These are phyloP conservation scores for Neostethus bicornis DNA, from an alignment of 2,797 vertebrate genomes.

Conservation along the genomic window DNA sequence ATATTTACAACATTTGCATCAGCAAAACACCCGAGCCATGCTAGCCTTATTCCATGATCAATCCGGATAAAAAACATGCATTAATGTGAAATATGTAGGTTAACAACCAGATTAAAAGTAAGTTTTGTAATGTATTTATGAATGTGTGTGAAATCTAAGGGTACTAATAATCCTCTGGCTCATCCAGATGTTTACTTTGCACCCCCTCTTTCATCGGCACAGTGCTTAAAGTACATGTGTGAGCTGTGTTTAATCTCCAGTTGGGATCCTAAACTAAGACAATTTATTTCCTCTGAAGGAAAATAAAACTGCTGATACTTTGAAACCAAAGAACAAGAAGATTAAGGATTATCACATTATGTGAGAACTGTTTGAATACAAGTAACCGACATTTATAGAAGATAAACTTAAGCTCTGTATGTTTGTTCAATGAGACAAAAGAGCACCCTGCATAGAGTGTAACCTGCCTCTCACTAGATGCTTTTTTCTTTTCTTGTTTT, in stretches of 20 bases:
- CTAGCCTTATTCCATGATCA: not conserved
- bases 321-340: too few relatives aligned
- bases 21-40: not conserved
- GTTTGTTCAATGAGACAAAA: too few relatives aligned
- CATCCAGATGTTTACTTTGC: conserved; percentile 44
- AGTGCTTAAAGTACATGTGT: conserved; percentile 11
- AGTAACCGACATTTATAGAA: too few relatives aligned
- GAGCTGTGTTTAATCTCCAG: conserved; percentile 40
- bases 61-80: not conserved
- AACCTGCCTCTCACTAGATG: too few relatives aligned
- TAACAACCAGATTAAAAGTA: conserved; percentile 59
- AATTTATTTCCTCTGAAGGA: not conserved
- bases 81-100: conserved; percentile 60
- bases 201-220: not conserved
- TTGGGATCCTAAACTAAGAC: not conserved
- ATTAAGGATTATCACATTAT: too few relatives aligned
- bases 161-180: conserved; percentile 44
- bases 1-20: not conserved
- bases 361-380: too few relatives aligned
- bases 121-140: conserved; percentile 57
- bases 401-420: too few relatives aligned
- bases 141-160: conserved; percentile 10
- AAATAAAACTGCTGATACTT: not conserved
- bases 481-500: too few relatives aligned
- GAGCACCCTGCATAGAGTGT: too few relatives aligned